A percentile compares a stretch with the other conserved stretches of the same genome.
Conservation (phyloP, 2,888 invertebrate genomes). For the Matsumyia berberina region DNA sequence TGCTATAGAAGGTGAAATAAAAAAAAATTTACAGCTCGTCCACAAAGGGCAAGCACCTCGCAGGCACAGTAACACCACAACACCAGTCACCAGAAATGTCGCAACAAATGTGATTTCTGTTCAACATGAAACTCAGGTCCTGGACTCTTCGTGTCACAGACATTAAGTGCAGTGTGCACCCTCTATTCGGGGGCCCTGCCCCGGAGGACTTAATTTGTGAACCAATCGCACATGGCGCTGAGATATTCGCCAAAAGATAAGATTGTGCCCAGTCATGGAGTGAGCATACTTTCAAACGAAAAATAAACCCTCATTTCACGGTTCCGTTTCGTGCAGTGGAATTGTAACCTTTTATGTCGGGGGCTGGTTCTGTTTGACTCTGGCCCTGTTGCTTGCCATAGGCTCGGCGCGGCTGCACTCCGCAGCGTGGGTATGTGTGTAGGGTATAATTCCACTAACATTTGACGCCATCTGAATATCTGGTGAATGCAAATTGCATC, state of each 20-base stretch:
- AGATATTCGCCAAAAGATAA: slow-evolving; percentile 65
- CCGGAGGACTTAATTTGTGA: slow-evolving; percentile 67
- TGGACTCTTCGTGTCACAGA: slow-evolving; percentile 47
- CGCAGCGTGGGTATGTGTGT: slow-evolving; percentile 20
- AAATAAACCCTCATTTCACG: slow-evolving; percentile 15
- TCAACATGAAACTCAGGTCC: slow-evolving; percentile 47
- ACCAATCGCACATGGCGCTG: slow-evolving; percentile 73
- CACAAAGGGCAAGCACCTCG: slow-evolving; percentile 38
- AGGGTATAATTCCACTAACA: slow-evolving; percentile 58
- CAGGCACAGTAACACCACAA: neutral
- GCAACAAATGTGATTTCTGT: slow-evolving; percentile 60
- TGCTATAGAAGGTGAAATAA: slow-evolving; percentile 22
- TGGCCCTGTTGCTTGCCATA: slow-evolving; percentile 48
- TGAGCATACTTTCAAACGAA: slow-evolving; percentile 32
- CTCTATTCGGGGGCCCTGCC: slow-evolving; percentile 26
- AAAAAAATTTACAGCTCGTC: slow-evolving; percentile 5
- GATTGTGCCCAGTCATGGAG: slow-evolving; percentile 36
- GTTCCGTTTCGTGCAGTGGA: slow-evolving; percentile 63
- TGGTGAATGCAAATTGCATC: slow-evolving; percentile 74
- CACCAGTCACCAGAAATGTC: slow-evolving; percentile 26
- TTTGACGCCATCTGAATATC: slow-evolving; percentile 76
- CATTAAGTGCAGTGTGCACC: slow-evolving; percentile 33
- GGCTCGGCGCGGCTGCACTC: neutral
- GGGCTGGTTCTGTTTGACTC: slow-evolving; percentile 59
- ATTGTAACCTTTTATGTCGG: slow-evolving; percentile 70